phyloP scores from a whole-genome alignment of 2,113 vertebrate species.

The Centropus bengalensis region DNA sequence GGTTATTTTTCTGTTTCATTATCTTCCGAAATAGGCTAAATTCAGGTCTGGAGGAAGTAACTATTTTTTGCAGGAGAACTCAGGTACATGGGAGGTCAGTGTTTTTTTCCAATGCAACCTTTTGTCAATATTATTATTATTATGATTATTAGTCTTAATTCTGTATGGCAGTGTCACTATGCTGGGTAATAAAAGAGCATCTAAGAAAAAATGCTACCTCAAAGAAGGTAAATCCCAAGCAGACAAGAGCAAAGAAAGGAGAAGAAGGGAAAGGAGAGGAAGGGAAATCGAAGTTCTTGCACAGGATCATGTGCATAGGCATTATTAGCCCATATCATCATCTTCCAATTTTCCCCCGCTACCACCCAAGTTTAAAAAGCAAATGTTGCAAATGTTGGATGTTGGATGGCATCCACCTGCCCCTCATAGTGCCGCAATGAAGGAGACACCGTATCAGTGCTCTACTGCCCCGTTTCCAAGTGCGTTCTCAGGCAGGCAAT shows the following conservation, averaged over 20 bases:
- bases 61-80: not conserved
- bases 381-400: not conserved
- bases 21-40: slow-evolving; percentile 6
- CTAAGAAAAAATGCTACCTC: not conserved
- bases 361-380: not conserved
- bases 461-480: not conserved
- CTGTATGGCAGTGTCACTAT: not conserved
- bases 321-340: not conserved
- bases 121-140: not conserved
- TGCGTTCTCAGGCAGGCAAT: not conserved
- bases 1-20: slow-evolving; percentile 21
- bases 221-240: not conserved
- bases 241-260: not conserved
- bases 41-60: not conserved
- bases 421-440: not conserved
- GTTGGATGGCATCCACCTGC: not conserved
- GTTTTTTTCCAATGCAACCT: not conserved
- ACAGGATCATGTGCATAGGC: not conserved
- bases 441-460: rapidly evolving
- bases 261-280: not conserved
- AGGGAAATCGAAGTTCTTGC: not conserved
- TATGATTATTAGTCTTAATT: not conserved
- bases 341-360: not conserved
- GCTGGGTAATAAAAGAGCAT: not conserved
- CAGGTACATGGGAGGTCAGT: not conserved